Evolutionary conservation across 2,888 invertebrate species (phyloP), one percentile per base, ranked within the genome.

Genomic region (Mystacides longicornis): DNA sequence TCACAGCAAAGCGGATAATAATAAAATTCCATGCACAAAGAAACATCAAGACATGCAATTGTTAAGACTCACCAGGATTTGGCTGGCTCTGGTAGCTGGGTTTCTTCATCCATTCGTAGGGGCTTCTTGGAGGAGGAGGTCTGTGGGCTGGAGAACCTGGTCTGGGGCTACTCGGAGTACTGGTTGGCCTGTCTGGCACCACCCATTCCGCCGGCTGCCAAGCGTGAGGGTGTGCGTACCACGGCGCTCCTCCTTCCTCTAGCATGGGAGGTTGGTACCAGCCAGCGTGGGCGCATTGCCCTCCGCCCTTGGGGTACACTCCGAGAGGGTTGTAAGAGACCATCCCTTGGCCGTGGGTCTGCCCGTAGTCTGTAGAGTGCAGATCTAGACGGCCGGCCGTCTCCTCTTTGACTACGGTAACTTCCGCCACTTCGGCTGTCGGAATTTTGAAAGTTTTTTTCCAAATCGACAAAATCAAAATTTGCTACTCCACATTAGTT

Each of bases 31-130:
- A n/a, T n/a, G n/a, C n/a, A n/a, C n/a, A n/a, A n/a, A n/a, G 31
- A 7, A 31, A 31, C 31, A 31, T 31, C 31, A 31, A 31, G 14
- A n/a, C n/a, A n/a, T 27, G 27, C 27, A 27, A 37, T 20, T 31
- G 14, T 20, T 20, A 45, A 14, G 21, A 45, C 74, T 71, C 71
- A 92, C 92, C 92, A 74, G 91, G 89, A 71, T 87, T 89, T 2
- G 89, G 89, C 67, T 89, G 89, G 61, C 81, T 83, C 67, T 89
- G 89, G 71, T 91, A 92, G 51, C 89, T 84, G 0, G 88, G 86
- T 70, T 90, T 92, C 71, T 89, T 93, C 85, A 94, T 93, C 93
- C 93, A 94, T 65, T 91, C 92, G 69, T 84, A 93, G 0, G 91
- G 90, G 62, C 89, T 88, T 45, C 90, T 81, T 19, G 85, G 82